Evolutionary conservation across 2,888 invertebrate species (phyloP), one percentile per base, ranked within the genome.

Genomic region (Bellardia bayeri): DNA sequence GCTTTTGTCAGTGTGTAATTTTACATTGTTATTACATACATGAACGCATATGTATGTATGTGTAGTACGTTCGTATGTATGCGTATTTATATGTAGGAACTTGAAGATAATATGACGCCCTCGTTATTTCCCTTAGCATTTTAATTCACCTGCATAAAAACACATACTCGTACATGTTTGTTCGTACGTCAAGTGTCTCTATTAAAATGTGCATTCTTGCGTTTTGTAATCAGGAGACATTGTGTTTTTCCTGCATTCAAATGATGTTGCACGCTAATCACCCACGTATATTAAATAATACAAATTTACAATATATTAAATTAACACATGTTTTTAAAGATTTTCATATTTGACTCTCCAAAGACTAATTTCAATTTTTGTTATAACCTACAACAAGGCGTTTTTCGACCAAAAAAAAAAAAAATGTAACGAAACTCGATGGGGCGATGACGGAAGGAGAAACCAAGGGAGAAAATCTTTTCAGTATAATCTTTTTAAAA

Each of bases 1-100:
- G 69, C 51, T 68, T 71, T 82, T 66, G 14, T 14, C 45, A 9
- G 64, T 33, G 71, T 51, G 8, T 61, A 78, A 14, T 69, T 68
- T 74, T 42, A 80, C 64, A 63, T 61, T 61, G 16, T 79, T 78
- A 58, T 49, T 5, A 58, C 30, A 3, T 23, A 23, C 5, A 58
- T n/a, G 8, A 4, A 63, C 3, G 14, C 6, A 33, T 30, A 63
- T 5, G 37, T 33, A 56, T 56, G 30, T 33, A n/a, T 7, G 23
- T 56, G 30, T 37, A 37, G 14, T 37, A 37, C 37, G 6, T 37
- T 6, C 37, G 6, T 37, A 1, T 23, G 3, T 37, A 37, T 33
- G 3, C 0, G 6, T 42, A 42, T 2, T 9, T 7, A 42, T 42
- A 42, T 42, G 7, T 42, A 9, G 23, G 23, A 58, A 58, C 33